Conservation (phyloP, 2,113 vertebrate genomes). For the Marcusenius ussheri region DNA sequence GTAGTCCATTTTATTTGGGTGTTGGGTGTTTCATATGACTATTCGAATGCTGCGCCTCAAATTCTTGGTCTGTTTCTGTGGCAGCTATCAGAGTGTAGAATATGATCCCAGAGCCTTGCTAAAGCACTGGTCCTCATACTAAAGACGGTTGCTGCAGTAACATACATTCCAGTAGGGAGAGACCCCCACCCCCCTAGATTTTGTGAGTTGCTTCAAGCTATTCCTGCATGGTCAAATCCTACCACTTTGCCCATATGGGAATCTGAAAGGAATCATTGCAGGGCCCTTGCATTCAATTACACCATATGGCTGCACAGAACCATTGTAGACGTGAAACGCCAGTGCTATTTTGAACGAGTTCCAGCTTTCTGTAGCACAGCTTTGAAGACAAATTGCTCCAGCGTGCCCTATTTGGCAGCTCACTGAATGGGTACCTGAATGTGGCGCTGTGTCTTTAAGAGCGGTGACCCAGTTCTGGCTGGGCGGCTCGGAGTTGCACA, state of each 20-base stretch:
- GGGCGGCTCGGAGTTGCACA: slow-evolving; percentile 37
- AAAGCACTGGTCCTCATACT: neutral
- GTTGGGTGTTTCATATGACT: neutral
- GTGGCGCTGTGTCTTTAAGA: slow-evolving; percentile 58
- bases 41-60: neutral
- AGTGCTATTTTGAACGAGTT: neutral
- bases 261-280: neutral
- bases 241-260: neutral
- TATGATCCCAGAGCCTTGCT: neutral
- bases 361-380: neutral
- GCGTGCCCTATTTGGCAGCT: neutral
- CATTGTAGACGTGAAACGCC: neutral
- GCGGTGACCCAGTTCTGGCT: slow-evolving; percentile 61
- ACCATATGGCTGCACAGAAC: neutral
- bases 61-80: neutral
- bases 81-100: neutral
- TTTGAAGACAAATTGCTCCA: neutral
- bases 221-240: neutral
- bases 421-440: neutral
- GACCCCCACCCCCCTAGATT: neutral
- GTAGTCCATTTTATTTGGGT: neutral
- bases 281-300: neutral
- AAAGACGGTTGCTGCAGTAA: neutral
- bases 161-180: neutral
- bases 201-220: neutral